Evolutionary conservation across 2,888 invertebrate species (phyloP), one percentile per base, ranked within the genome.

Genomic region (Netelia fuscicornis): DNA sequence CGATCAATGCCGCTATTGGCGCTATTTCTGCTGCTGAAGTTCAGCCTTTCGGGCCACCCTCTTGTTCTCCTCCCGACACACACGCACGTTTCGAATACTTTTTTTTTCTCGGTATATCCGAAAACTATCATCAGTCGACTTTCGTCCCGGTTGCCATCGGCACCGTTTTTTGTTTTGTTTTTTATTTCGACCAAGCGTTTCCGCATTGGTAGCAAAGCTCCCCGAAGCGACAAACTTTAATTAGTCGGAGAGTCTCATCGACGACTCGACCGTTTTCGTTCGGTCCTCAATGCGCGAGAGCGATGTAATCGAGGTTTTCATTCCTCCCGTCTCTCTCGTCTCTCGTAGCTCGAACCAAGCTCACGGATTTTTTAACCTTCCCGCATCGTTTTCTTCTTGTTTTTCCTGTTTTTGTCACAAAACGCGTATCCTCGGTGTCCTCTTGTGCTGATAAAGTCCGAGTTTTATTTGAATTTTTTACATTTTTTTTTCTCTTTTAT

Each of bases 181-280:
- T 77, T 77, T 25, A 77, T 84, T 81, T 84, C 75, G 75, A 30
- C 30, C 30, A 30, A 30, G 5, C 30, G 30, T 30, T 30, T 30
- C 30, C 30, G 67, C 52, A 52, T 71, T 62, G 54, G n/a, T 5
- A 23, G 9, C 44, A 86, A 84, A 78, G 42, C n/a, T n/a, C 81
- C 86, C 87, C 77, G 72, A 79, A 86, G 87, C 85, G 86, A 86
- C 86, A 83, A 89, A 89, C 87, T 90, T 89, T 88, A 90, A 90
- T 90, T 88, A 89, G 88, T 84, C 84, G 82, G 30, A 48, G 81
- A 84, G 72, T 82, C 84, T 85, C 79, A 81, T 54, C n/a, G 44
- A 83, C 81, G 76, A 86, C 75, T 76, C 62, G 71, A 79, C 75
- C 65, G 76, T 82, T 83, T 76, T 30, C 30, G 30, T 30, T 30